Conservation (phyloP, 2,888 invertebrate genomes). For the Cephus pulcher region DNA sequence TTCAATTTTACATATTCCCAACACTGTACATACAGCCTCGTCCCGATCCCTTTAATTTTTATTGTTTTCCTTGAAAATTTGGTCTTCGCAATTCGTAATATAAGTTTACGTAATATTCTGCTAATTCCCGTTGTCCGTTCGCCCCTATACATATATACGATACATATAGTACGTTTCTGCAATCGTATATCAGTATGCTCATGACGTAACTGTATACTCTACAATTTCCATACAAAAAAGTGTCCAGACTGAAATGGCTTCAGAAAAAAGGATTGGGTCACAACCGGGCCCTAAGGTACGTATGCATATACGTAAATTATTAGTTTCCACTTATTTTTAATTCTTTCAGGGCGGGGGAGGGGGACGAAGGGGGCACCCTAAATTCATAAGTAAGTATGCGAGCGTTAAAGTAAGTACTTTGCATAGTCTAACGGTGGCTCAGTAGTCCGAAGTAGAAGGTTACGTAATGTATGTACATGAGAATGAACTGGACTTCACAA, state of each 20-base stretch:
- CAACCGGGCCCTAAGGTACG: background rate
- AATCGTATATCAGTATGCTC: too few species aligned
- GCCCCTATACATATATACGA: background rate
- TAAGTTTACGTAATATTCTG: conserved; percentile 20
- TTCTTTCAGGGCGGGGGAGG: background rate
- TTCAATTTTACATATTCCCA: background rate
- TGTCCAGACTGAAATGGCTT: background rate
- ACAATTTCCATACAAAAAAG: background rate
- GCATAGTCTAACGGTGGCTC: background rate
- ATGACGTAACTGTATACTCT: background rate
- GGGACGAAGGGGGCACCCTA: background rate
- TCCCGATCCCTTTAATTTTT: background rate
- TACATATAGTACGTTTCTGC: background rate
- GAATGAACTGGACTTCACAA: background rate
- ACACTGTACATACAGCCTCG: background rate
- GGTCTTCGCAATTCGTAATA: conserved; percentile 36
- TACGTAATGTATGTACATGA: background rate
- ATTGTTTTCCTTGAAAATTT: conserved; percentile 21
- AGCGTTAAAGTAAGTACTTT: background rate
- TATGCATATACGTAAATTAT: background rate
- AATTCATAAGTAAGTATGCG: background rate
- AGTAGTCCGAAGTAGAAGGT: background rate
- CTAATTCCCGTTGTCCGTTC: background rate
- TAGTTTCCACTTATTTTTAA: background rate
- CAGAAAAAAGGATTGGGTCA: background rate